phyloP scores from a whole-genome alignment of 2,113 vertebrate species.

The Nansenia antarctica region DNA sequence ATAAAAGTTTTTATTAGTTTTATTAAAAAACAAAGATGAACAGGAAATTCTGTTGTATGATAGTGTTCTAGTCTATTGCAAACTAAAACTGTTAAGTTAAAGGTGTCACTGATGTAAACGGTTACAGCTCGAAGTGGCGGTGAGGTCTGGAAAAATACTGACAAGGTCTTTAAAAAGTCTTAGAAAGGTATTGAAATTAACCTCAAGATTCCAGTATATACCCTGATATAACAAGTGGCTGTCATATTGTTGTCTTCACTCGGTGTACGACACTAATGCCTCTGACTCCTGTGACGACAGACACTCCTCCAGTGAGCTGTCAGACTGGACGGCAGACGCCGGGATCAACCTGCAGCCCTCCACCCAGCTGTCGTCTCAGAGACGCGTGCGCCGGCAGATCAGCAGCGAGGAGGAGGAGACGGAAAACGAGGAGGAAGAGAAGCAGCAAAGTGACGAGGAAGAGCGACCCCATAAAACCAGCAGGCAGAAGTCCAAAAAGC shows the following conservation, averaged over 20 bases:
- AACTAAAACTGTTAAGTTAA: too few relatives aligned
- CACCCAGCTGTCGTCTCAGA: conserved; percentile 78
- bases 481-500: conserved; percentile 70
- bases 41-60: too few relatives aligned
- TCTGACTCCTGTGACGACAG: conserved; percentile 62
- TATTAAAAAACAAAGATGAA: too few relatives aligned
- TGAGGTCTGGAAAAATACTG: too few relatives aligned
- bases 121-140: too few relatives aligned
- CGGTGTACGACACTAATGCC: background rate
- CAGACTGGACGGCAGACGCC: conserved; percentile 94
- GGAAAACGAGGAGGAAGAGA: conserved; percentile 73
- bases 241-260: background rate
- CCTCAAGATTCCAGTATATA: too few relatives aligned
- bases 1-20: too few relatives aligned
- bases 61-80: too few relatives aligned
- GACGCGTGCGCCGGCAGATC: conserved; percentile 71
- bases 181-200: too few relatives aligned
- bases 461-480: conserved; percentile 53
- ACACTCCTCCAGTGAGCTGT: conserved; percentile 89
- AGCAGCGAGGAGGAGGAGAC: conserved; percentile 84
- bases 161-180: too few relatives aligned
- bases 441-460: conserved; percentile 73
- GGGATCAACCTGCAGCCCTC: conserved; percentile 89
- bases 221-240: too few relatives aligned
- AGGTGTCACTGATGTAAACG: too few relatives aligned